These are phyloP conservation scores for Drosophila colorata DNA, from an alignment of 2,888 invertebrate genomes.

Conservation along the genomic window DNA sequence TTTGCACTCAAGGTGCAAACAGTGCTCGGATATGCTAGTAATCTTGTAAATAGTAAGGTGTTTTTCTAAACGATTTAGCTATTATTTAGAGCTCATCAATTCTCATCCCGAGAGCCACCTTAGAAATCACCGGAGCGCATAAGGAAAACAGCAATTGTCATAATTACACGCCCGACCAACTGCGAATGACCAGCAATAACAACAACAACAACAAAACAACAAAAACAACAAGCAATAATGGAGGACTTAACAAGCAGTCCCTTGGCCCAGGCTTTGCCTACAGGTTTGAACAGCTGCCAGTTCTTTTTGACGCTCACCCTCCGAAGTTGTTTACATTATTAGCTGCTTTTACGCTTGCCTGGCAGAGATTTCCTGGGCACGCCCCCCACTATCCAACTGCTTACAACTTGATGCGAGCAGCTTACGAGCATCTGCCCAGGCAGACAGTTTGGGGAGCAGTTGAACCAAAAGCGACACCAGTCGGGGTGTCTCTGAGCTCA, in stretches of 20 bases:
- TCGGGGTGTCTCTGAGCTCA: slow-evolving; percentile 7
- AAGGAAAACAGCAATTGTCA: slow-evolving; percentile 68
- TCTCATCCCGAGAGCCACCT: slow-evolving; percentile 50
- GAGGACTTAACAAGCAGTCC: slow-evolving; percentile 39
- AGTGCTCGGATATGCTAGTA: no score
- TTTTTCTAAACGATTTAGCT: not conserved
- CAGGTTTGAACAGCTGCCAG: slow-evolving; percentile 22
- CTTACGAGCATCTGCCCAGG: slow-evolving; percentile 30
- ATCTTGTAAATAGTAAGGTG: not conserved
- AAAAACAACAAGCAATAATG: slow-evolving; percentile 27
- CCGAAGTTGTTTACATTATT: slow-evolving; percentile 73
- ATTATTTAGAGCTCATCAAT: slow-evolving; percentile 16
- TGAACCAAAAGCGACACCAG: not conserved
- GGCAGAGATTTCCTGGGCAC: slow-evolving; percentile 55
- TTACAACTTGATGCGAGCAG: slow-evolving; percentile 47
- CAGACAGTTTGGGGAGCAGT: slow-evolving; percentile 17
- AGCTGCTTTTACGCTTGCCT: slow-evolving; percentile 66
- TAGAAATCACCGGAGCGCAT: slow-evolving; percentile 59
- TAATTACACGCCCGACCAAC: slow-evolving; percentile 72
- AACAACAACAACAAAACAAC: slow-evolving; percentile 20
- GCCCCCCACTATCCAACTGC: slow-evolving; percentile 32
- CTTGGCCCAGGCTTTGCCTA: slow-evolving; percentile 17
- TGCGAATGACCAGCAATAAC: slow-evolving; percentile 54
- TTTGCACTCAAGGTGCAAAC: no score
- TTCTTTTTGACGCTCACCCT: slow-evolving; percentile 11